Percentiles rank a stretch among this genome's conserved stretches.
phyloP scores from a whole-genome alignment of 2,113 vertebrate species.

The Crotalus horridus region DNA sequence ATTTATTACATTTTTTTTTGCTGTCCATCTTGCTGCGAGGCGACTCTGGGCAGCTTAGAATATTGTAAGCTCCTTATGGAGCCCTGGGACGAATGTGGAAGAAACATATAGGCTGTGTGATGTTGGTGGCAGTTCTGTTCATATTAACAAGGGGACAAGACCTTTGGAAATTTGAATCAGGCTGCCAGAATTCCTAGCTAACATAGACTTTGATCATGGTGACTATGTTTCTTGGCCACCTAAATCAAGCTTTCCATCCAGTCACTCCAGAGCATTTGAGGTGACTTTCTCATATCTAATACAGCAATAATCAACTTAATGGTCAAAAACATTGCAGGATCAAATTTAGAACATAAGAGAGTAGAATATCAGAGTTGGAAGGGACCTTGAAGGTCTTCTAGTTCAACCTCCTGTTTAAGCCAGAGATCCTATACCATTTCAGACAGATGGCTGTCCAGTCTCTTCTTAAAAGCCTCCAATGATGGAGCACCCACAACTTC shows the following conservation, averaged over 20 bases:
- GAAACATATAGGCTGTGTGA: not conserved
- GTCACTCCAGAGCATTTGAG: not conserved
- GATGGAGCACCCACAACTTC: too few species aligned
- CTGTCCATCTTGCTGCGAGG: not conserved
- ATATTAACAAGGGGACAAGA: not conserved
- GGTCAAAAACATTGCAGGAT: not conserved
- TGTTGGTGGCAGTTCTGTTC: not conserved
- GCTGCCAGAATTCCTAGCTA: not conserved
- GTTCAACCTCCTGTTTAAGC: too few species aligned
- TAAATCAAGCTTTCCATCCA: not conserved
- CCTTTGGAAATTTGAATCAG: not conserved
- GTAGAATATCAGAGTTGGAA: not conserved
- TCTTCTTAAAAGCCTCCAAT: too few species aligned
- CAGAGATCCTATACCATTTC: too few species aligned
- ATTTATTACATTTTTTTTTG: not conserved
- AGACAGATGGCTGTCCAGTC: too few species aligned
- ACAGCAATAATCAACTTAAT: not conserved
- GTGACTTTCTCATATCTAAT: not conserved
- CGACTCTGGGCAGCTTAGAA: not conserved
- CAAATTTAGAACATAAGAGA: not conserved
- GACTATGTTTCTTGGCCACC: not conserved
- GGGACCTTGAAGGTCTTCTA: not conserved
- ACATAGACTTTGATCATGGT: not conserved
- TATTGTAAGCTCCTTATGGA: not conserved
- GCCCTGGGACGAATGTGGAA: not conserved